These are phyloP conservation scores for Lithobates sylvaticus DNA, from an alignment of 2,797 vertebrate species.

Conservation along the genomic window DNA sequence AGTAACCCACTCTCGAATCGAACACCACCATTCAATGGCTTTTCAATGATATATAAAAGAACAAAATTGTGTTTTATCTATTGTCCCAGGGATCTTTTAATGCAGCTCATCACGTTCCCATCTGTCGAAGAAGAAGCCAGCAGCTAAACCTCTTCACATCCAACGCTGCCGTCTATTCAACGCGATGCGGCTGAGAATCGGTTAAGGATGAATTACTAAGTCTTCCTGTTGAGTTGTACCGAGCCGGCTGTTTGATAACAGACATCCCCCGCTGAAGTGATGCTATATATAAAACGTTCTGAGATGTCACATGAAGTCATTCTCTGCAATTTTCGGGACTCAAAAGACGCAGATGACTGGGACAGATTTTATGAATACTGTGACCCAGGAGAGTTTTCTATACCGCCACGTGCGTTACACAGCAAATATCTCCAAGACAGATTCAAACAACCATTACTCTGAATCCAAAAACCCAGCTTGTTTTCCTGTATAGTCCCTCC, in stretches of 20 bases:
- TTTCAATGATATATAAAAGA: too few relatives aligned
- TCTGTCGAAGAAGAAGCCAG: not conserved
- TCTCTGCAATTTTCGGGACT: constrained; percentile 17
- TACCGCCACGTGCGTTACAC: not conserved
- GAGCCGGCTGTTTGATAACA: constrained; percentile 33
- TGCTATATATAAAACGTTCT: constrained; percentile 29
- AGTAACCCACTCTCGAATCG: too few relatives aligned
- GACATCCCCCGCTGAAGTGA: constrained; percentile 7
- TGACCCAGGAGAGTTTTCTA: not conserved
- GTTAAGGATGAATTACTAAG: not conserved
- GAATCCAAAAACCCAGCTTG: too few relatives aligned
- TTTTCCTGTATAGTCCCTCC: too few relatives aligned
- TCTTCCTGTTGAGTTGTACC: not conserved
- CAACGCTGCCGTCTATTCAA: not conserved
- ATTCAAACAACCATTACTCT: too few relatives aligned
- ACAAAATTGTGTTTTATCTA: too few relatives aligned
- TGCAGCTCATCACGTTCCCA: not conserved
- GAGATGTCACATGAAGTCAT: constrained; percentile 25
- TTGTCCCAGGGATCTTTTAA: too few relatives aligned
- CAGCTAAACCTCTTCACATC: not conserved
- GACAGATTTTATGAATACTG: not conserved
- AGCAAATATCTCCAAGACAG: too few relatives aligned
- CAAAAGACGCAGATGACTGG: not conserved
- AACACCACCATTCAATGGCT: too few relatives aligned
- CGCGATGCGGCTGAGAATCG: not conserved